phyloP scores from a whole-genome alignment of 1,140 invertebrate species.

The Drosophila mayri region DNA sequence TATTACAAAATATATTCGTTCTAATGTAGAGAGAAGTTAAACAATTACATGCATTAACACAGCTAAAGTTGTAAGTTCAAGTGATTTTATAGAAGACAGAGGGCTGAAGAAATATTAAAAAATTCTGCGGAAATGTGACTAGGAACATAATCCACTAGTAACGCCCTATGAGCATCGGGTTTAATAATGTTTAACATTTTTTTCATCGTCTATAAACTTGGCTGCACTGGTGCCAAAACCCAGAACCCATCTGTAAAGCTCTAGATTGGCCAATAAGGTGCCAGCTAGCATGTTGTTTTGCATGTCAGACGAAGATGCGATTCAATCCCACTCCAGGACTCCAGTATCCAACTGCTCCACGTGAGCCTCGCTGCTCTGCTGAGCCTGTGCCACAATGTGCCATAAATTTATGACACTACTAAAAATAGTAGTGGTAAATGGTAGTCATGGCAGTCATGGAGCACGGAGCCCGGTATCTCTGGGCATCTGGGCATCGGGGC shows the following conservation, averaged over 20 bases:
- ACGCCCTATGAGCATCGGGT: not conserved
- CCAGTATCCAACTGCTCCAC: conserved; percentile 15
- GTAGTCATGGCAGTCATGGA: conserved; percentile 43
- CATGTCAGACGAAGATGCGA: conserved; percentile 48
- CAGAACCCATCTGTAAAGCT: conserved; percentile 53
- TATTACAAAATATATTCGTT: too few relatives aligned
- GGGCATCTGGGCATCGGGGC: conserved; percentile 6
- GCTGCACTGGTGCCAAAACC: not conserved
- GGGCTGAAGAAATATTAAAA: not conserved
- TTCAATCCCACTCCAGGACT: conserved; percentile 10
- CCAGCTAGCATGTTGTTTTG: conserved; percentile 75
- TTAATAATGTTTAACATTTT: not conserved
- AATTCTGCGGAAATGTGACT: not conserved
- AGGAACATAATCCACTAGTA: not conserved
- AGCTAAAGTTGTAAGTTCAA: too few relatives aligned
- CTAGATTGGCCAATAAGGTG: conserved; percentile 58
- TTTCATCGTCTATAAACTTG: not conserved
- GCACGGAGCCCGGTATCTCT: conserved; percentile 24
- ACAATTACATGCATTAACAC: too few relatives aligned
- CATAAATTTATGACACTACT: conserved; percentile 82
- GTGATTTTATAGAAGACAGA: not conserved
- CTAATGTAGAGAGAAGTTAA: too few relatives aligned
- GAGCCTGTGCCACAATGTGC: conserved; percentile 63
- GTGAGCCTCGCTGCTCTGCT: conserved; percentile 17
- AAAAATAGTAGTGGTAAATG: conserved; percentile 73